Conservation (phyloP, 2,888 invertebrate genomes). For the Brassicogethes aeneus region DNA sequence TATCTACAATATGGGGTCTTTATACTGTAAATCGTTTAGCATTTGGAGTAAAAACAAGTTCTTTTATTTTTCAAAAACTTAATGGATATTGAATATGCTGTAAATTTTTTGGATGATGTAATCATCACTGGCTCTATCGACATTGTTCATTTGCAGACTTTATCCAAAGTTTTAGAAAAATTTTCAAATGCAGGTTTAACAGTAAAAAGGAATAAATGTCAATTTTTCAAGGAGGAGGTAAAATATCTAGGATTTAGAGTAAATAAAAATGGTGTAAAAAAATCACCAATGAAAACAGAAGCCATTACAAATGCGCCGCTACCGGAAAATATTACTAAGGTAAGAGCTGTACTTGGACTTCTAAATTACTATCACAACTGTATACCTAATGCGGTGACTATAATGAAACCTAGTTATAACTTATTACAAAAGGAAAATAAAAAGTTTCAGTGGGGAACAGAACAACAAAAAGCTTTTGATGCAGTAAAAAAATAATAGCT, state of each 20-base stretch:
- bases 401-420: constrained; percentile 3
- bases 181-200: too few species aligned
- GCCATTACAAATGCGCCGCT: not conserved
- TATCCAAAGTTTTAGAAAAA: too few species aligned
- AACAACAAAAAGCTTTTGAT: constrained; percentile 4
- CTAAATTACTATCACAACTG: constrained; percentile 2
- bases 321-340: not conserved
- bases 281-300: not conserved
- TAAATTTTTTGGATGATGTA: not conserved
- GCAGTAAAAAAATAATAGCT: constrained; percentile 3
- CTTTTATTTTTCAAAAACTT: too few species aligned
- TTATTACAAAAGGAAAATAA: not conserved
- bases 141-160: not conserved
- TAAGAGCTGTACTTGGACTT: not conserved
- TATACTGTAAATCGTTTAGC: too few species aligned
- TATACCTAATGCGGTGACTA: constrained; percentile 1
- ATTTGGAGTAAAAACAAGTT: too few species aligned
- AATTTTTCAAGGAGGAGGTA: too few species aligned
- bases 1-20: not conserved
- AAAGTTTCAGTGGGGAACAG: constrained; percentile 1
- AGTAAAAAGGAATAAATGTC: too few species aligned
- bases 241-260: not conserved
- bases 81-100: constrained; percentile 1
- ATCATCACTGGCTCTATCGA: not conserved
- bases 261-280: not conserved